A percentile compares a stretch with the other conserved stretches of the same genome.
Evolutionary conservation across 2,113 vertebrate genomes (phyloP).

Genomic region (Sander vitreus): DNA sequence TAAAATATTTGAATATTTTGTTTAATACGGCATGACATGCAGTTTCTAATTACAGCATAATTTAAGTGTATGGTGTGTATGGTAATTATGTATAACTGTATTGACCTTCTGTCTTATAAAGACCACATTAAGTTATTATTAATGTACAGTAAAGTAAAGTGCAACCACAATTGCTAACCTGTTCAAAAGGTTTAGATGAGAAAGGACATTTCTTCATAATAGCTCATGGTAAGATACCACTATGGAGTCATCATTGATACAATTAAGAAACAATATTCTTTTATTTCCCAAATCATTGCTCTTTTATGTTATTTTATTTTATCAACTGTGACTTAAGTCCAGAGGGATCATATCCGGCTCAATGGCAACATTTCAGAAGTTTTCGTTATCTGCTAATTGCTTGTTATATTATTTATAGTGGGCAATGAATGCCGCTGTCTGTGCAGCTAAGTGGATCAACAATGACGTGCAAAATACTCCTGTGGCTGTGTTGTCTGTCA

Average conservation of each 20-base stretch:
- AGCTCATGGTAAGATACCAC: neutral
- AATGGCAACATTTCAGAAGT: conserved; percentile 12
- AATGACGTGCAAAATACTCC: conserved; percentile 46
- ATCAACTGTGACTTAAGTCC: conserved; percentile 23
- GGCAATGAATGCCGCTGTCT: conserved; percentile 22
- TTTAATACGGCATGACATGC: too few relatives aligned
- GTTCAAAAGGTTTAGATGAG: neutral
- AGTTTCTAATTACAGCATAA: too few relatives aligned
- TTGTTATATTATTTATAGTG: conserved; percentile 36
- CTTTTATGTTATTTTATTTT: neutral
- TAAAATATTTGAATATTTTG: too few relatives aligned
- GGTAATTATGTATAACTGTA: too few relatives aligned
- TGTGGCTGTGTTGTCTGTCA: conserved; percentile 24
- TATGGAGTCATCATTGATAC: neutral
- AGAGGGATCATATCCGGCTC: conserved; percentile 21
- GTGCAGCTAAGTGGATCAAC: conserved; percentile 45
- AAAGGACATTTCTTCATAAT: neutral
- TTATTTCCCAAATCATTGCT: conserved; percentile 19
- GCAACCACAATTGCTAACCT: neutral
- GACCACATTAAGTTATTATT: too few relatives aligned
- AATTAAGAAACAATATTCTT: neutral
- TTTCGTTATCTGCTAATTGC: conserved; percentile 42
- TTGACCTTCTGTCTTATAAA: too few relatives aligned
- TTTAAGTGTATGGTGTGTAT: too few relatives aligned
- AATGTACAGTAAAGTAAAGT: too few relatives aligned